These are phyloP conservation scores for Selene dorsalis DNA, from an alignment of 2,797 vertebrate species.

Conservation along the genomic window DNA sequence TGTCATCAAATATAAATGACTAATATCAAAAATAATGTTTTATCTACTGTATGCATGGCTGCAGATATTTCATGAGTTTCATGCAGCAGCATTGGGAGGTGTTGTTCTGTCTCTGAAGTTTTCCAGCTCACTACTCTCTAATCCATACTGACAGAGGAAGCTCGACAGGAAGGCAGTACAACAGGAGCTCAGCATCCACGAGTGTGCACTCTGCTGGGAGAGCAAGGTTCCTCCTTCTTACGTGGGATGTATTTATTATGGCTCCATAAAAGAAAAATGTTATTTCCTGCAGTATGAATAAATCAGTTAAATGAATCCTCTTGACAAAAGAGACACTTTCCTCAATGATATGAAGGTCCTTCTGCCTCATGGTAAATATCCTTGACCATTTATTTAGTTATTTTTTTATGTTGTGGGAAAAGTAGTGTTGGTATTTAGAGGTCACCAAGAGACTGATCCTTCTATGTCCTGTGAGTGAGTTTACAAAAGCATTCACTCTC, in stretches of 20 bases:
- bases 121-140: conserved; percentile 70
- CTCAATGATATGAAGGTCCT: conserved; percentile 27
- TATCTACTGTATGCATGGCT: conserved; percentile 68
- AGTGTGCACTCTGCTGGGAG: conserved; percentile 68
- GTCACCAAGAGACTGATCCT: conserved; percentile 40
- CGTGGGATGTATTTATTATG: conserved; percentile 61
- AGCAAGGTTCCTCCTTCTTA: conserved; percentile 47
- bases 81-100: conserved; percentile 41
- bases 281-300: conserved; percentile 47
- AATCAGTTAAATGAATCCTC: conserved; percentile 54
- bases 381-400: conserved; percentile 22
- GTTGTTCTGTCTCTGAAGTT: conserved; percentile 70
- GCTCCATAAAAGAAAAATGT: conserved; percentile 62
- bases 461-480: conserved; percentile 54
- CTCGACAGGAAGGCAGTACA: conserved; percentile 64
- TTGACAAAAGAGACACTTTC: conserved; percentile 41
- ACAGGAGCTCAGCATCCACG: conserved; percentile 60
- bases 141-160: conserved; percentile 73
- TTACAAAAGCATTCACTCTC: conserved; percentile 47
- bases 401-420: conserved; percentile 15
- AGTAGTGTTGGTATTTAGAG: conserved; percentile 43
- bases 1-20: conserved; percentile 77
- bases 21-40: conserved; percentile 65
- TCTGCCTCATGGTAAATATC: conserved; percentile 36
- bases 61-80: conserved; percentile 56